Evolutionary conservation across 2,888 invertebrate species (phyloP), one percentile per base, ranked within the genome.

Genomic region (Bembecia ichneumoniformis): DNA sequence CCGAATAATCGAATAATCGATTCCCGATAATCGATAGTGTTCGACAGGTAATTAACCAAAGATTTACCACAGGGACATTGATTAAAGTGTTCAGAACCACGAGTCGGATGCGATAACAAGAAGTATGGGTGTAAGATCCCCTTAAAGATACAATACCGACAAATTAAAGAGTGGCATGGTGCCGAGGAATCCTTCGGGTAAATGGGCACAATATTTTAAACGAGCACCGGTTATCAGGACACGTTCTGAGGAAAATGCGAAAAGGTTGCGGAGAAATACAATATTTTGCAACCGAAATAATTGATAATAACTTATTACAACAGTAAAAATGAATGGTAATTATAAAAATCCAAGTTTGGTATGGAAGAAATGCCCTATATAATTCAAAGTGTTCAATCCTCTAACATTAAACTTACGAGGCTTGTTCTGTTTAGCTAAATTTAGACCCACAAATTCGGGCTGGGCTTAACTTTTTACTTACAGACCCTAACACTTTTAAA

Each of bases 111-210:
- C 49, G 15, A 43, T 35, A 43, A 43, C 4, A 20, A 48, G 47
- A 48, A 20, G 49, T 15, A 50, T 50, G 49, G 28, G 54, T 50
- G 52, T 52, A 49, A 53, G 54, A 56, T 56, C 47, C 50, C 35
- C 46, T 43, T 47, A 34, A 35, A 49, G 53, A 56, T 52, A 53
- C 7, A 14, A 13, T 7, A 43, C 49, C 17, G 53, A 53, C 52
- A 56, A 54, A 56, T 56, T 54, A 56, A 54, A 51, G 54, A 54
- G 51, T 51, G 51, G 49, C 47, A 49, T 40, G 48, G 46, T 47
- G 36, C 17, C 47, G 49, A 47, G 17, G 11, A 44, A 34, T 44
- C 28, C 11, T 1, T 36, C 10, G 34, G 35, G 43, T 43, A 48
- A 48, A 43, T 28, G 43, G 43, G 43, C n/a, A 40, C 40, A 40